These are phyloP conservation scores for Perizoma affinitatum DNA, from an alignment of 2,888 invertebrate genomes.

Conservation along the genomic window DNA sequence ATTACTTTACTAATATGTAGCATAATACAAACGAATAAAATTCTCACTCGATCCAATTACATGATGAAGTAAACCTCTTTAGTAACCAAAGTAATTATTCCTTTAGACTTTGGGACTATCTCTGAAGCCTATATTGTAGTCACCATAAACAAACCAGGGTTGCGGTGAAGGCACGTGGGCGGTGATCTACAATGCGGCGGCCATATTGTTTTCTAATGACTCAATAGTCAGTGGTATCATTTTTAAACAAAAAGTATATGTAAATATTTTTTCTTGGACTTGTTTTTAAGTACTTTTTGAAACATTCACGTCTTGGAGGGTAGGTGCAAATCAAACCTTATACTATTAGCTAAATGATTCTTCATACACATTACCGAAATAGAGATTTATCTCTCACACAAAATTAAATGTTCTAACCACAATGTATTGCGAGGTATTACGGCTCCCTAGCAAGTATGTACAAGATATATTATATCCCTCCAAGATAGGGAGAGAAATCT, in stretches of 20 bases:
- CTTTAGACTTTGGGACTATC: conserved; percentile 19
- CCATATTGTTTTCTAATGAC: conserved; percentile 80
- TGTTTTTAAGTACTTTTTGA: no score
- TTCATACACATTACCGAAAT: conserved; percentile 64
- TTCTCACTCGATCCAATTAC: no score
- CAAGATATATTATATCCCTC: conserved; percentile 72
- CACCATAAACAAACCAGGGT: conserved; percentile 65
- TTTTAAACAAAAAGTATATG: conserved; percentile 22
- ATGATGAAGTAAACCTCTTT: no score
- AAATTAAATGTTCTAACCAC: conserved; percentile 80
- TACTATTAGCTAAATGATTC: conserved; percentile 31
- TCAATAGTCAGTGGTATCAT: conserved; percentile 55
- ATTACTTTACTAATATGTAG: no score
- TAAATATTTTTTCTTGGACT: not conserved
- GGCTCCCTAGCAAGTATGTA: conserved; percentile 63
- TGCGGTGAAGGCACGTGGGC: conserved; percentile 73
- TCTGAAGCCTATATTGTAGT: conserved; percentile 36
- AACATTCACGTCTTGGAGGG: no score
- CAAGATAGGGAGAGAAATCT: conserved; percentile 75
- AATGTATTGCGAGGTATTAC: conserved; percentile 66
- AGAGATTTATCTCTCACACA: conserved; percentile 66
- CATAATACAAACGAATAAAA: no score
- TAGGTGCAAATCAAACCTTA: conserved; percentile 14
- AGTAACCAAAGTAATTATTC: conserved; percentile 5
- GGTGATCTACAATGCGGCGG: conserved; percentile 66